phyloP scores from a whole-genome alignment of 2,113 vertebrate genomes.

The Tamias sibiricus region DNA sequence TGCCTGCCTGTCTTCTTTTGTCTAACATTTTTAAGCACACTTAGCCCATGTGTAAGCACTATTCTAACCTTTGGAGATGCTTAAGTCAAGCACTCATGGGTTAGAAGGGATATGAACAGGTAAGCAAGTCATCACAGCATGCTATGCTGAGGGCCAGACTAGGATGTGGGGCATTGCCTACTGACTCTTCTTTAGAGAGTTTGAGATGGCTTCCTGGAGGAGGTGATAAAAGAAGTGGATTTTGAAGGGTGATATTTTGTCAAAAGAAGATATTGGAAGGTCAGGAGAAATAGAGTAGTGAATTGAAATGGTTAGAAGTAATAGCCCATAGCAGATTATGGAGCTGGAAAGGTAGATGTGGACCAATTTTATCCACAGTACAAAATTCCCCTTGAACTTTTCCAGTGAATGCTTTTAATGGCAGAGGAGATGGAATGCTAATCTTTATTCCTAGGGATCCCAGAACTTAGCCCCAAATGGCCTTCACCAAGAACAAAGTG shows the following conservation, averaged over 20 bases:
- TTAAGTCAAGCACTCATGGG: background rate
- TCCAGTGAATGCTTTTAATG: background rate
- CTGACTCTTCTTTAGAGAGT: background rate
- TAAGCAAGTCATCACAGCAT: background rate
- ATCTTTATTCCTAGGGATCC: background rate
- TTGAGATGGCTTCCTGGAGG: background rate
- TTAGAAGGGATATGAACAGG: background rate
- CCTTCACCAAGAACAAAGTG: background rate
- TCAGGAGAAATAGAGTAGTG: background rate
- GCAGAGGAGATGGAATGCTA: background rate
- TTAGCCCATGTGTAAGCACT: background rate
- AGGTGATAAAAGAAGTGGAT: background rate
- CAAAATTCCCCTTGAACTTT: background rate
- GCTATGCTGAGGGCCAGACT: background rate
- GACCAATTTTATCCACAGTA: background rate
- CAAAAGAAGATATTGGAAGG: background rate
- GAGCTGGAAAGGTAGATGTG: background rate
- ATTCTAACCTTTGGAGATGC: background rate
- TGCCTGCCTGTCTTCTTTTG: background rate
- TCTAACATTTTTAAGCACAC: background rate
- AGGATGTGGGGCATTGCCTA: background rate
- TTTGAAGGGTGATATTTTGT: background rate
- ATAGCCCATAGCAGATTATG: background rate
- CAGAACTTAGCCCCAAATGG: background rate
- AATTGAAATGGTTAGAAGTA: background rate